phyloP scores from a whole-genome alignment of 64 coral and sea anemone species.

The Cladopsammia gracilis region DNA sequence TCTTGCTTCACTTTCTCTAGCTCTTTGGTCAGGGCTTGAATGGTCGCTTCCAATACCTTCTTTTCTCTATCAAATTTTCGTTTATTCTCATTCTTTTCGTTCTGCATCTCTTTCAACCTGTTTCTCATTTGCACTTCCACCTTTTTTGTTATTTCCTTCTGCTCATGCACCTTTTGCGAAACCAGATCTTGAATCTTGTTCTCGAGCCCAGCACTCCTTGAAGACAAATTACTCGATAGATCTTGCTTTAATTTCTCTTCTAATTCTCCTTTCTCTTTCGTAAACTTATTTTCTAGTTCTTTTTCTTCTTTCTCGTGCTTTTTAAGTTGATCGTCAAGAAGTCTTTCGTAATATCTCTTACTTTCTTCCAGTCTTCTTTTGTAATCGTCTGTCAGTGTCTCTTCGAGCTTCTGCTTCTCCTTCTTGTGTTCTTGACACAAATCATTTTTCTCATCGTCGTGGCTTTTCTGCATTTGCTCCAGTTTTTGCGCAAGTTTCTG shows the following conservation, averaged over 20 bases:
- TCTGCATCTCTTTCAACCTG: slow-evolving; percentile 29
- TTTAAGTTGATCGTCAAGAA: slow-evolving; percentile 23
- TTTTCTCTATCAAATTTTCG: slow-evolving; percentile 68
- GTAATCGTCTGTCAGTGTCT: slow-evolving; percentile 14
- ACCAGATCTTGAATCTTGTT: slow-evolving; percentile 70
- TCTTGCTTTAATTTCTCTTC: slow-evolving; percentile 55
- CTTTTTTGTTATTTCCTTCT: slow-evolving; percentile 61
- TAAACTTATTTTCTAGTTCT: slow-evolving; percentile 51
- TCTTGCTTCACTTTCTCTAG: slow-evolving; percentile 70
- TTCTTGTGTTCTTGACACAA: slow-evolving; percentile 2
- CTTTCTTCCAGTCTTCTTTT: slow-evolving; percentile 53
- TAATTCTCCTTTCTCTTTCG: slow-evolving; percentile 53
- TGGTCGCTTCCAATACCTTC: slow-evolving; percentile 53
- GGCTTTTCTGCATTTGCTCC: slow-evolving; percentile 24
- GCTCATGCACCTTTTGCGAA: slow-evolving; percentile 39
- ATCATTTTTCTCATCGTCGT: slow-evolving; percentile 50
- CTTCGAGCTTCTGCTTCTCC: slow-evolving; percentile 34
- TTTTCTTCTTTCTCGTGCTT: slow-evolving; percentile 58
- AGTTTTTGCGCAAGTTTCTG: slow-evolving; percentile 33
- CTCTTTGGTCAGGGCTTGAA: slow-evolving; percentile 69
- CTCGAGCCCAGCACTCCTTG: slow-evolving; percentile 40
- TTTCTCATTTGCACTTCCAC: slow-evolving; percentile 31
- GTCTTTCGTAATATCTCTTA: slow-evolving; percentile 48
- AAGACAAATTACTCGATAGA: slow-evolving; percentile 47
- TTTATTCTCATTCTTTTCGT: slow-evolving; percentile 30